Evolutionary conservation across 2,888 invertebrate genomes (phyloP).

Genomic region (Drosophila pullipes): DNA sequence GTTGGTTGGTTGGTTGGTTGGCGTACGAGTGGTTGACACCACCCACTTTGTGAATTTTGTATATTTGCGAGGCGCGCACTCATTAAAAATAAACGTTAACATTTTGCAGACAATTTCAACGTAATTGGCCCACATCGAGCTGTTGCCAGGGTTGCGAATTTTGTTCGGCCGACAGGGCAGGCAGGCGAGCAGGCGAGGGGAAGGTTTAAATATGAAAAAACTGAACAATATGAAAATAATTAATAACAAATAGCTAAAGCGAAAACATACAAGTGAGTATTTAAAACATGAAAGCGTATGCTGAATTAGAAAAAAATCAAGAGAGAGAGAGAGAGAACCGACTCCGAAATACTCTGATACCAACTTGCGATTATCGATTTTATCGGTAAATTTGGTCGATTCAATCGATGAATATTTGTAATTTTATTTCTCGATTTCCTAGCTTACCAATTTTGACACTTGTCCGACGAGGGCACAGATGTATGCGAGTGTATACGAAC

Average conservation of each 20-base stretch:
- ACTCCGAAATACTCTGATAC: not conserved
- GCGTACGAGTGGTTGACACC: slow-evolving; percentile 13
- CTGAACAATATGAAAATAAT: slow-evolving; percentile 26
- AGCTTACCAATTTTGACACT: not conserved
- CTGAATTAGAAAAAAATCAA: not conserved
- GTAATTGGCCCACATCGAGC: slow-evolving; percentile 70
- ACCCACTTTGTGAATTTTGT: slow-evolving; percentile 38
- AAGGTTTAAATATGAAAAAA: slow-evolving; percentile 1
- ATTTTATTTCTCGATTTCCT: no score
- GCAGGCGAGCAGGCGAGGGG: not conserved
- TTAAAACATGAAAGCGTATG: slow-evolving; percentile 15
- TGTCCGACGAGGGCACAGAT: not conserved
- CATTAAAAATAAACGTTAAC: slow-evolving; percentile 67
- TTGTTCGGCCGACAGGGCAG: not conserved
- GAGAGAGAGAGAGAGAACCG: not conserved
- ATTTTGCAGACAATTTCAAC: slow-evolving; percentile 75
- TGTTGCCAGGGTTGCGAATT: slow-evolving; percentile 34
- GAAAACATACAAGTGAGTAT: slow-evolving; percentile 31
- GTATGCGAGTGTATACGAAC: not conserved
- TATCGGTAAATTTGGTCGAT: not conserved
- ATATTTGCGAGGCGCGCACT: slow-evolving; percentile 17
- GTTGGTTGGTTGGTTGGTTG: not conserved
- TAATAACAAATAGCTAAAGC: slow-evolving; percentile 64
- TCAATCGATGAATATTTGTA: no score
- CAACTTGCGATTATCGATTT: not conserved